A percentile compares a stretch with the other conserved stretches of the same genome.
These are phyloP conservation scores for Caenorhabditis latens DNA, from an alignment of 1,140 invertebrate species.

Conservation along the genomic window DNA sequence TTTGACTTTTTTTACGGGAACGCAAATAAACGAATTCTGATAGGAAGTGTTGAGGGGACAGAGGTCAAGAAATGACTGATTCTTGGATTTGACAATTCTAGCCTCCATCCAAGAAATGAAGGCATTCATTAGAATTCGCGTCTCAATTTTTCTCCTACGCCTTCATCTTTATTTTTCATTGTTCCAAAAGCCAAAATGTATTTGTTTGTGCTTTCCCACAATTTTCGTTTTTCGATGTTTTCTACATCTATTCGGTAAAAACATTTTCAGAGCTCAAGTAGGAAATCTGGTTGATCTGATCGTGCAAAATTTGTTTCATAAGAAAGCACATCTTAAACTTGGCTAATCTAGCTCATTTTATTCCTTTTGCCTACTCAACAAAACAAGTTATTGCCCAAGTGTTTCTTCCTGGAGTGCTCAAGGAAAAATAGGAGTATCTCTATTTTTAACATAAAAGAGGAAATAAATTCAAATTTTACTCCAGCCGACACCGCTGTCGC, in stretches of 20 bases:
- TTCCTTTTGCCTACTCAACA: neutral
- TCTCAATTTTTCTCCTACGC: neutral
- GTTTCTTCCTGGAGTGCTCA: neutral
- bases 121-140: conserved; percentile 25
- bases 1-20: too few relatives aligned
- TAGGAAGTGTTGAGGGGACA: neutral
- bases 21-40: conserved; percentile 6
- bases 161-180: conserved; percentile 23
- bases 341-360: conserved; percentile 30
- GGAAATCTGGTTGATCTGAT: conserved; percentile 37
- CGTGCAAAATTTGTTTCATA: conserved; percentile 36
- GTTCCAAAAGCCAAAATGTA: conserved; percentile 7
- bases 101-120: neutral
- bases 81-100: neutral
- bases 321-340: neutral
- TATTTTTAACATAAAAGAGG: neutral
- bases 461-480: conserved; percentile 32
- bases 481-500: neutral
- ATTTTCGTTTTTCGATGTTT: conserved; percentile 47
- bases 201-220: conserved; percentile 33
- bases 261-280: neutral
- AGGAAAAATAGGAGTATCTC: neutral
- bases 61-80: neutral
- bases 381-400: neutral
- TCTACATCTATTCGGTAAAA: neutral